A percentile compares a stretch with the other conserved stretches of the same genome.
Conservation (phyloP, 2,888 invertebrate species). For the Corythucha ciliata region DNA sequence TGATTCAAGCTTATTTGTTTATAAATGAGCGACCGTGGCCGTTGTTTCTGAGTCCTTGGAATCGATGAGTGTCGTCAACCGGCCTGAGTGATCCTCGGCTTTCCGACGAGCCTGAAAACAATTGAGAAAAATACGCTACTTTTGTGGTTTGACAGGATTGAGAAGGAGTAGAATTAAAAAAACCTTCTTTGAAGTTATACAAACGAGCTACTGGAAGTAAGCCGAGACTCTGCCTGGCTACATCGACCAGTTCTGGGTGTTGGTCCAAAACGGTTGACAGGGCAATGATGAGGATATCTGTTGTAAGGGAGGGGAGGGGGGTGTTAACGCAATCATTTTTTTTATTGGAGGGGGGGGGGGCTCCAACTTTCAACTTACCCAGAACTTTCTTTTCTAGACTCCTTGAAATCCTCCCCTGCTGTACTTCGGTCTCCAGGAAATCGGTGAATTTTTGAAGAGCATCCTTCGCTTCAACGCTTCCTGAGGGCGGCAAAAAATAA, state of each 20-base stretch:
- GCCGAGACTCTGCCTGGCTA: constrained; percentile 48
- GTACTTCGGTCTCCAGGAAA: constrained; percentile 63
- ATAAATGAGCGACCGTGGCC: no score
- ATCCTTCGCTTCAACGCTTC: constrained; percentile 59
- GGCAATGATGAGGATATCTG: constrained; percentile 66
- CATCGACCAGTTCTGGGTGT: constrained; percentile 56
- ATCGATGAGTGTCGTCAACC: no score
- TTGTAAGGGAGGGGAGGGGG: constrained; percentile 32
- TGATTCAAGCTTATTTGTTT: background rate
- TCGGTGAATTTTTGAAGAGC: constrained; percentile 64
- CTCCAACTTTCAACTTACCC: constrained; percentile 49
- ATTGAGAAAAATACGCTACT: no score
- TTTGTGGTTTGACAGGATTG: no score
- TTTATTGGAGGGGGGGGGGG: no score
- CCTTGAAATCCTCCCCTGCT: constrained; percentile 61
- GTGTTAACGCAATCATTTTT: background rate
- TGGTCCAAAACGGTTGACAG: constrained; percentile 63
- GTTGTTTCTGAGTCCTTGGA: no score
- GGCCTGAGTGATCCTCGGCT: no score
- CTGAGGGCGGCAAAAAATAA: no score
- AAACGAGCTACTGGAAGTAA: no score
- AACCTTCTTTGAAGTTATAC: no score
- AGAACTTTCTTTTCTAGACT: constrained; percentile 68
- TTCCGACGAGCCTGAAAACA: no score
- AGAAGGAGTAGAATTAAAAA: no score